Evolutionary conservation across 1,140 invertebrate species (phyloP), one percentile per base, ranked within the genome.

Genomic region (Cotesia vestalis): DNA sequence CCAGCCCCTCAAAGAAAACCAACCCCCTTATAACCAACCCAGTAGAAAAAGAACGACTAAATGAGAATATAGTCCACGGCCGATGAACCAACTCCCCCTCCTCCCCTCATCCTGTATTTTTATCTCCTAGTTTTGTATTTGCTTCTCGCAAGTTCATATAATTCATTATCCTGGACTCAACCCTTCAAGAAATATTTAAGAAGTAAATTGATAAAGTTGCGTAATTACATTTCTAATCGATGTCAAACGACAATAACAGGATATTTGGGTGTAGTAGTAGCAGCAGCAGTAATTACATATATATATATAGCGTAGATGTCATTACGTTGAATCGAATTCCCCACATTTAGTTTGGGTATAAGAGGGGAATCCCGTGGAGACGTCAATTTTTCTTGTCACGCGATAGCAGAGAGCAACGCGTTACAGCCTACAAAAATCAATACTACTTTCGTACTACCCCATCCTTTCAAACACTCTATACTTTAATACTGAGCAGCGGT

Each of bases 1-100:
- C 82, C 78, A 81, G 77, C 80, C 62, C 76, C 76, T 77, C 78
- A 78, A 82, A 81, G 76, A 76, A 73, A 77, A 76, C 72, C 74
- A 46, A 46, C 75, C 80, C 69, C 73, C 67, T 73, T 66, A 73
- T 67, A 75, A 76, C 66, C 72, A 75, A 76, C 66, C 72, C 73
- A 73, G 69, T 74, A 73, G 72, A 73, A 78, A 76, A 75, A 75
- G 78, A 81, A 27, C 27, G 79, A 77, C 76, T 81, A 80, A 78
- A 78, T 73, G 75, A 73, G 66, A 72, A 69, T 60, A 72, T 67
- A 72, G 61, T 17, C 78, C 76, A 79, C 79, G 76, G 76, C 78
- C 81, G 80, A 85, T 82, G 81, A 83, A 83, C 79, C 80, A 83
- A 76, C 79, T 59, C 40, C 46, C 70, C 61, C 78, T 79, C 79